Evolutionary conservation across 2,113 vertebrate species (phyloP), one percentile per base, ranked within the genome.

Genomic region (Planiliza haematocheilus): DNA sequence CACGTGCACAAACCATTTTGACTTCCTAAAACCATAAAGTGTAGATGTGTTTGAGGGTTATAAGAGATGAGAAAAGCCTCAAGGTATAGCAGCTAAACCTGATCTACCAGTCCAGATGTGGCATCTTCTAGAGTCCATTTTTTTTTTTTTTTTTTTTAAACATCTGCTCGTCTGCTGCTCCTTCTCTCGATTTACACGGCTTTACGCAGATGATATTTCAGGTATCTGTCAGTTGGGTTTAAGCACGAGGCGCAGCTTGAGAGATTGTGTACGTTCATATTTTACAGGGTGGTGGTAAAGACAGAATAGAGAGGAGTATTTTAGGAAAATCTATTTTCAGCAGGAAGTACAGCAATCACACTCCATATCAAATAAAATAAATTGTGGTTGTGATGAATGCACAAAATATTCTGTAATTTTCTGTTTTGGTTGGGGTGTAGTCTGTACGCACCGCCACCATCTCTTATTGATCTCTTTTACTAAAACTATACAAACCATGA

Each of bases 11-110:
- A 10, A 64, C 60, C 57, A 10, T 43, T 76, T 73, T 42, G 53
- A 60, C 80, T 88, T 88, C 79, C 86, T 86, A 81, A 88, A 89
- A 80, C 82, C 78, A 87, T 85, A 76, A 88, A 87, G 77, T 80
- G 83, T 61, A 85, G 82, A 90, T 85, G 81, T 79, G 83, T 84
- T 79, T 63, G 82, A 80, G 79, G 86, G 55, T 77, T 76, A 74
- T 70, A 79, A 60, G 86, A 81, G 74, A 81, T 73, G 74, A 65
- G 74, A 77, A 78, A 58, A 82, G 90, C 83, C 81, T 90, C 6
- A 36, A 87, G 85, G 79, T 90, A 86, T 83, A 70, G 30, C 0
- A 70, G 79, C 72, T 71, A 43, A 89, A 88, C 70, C 67, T 77
- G 83, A 89, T 87, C 86, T 58, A 73, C 74, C 79, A n/a, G 81